phyloP scores from a whole-genome alignment of 2,113 vertebrate genomes.

The Trichomycterus rosablanca region DNA sequence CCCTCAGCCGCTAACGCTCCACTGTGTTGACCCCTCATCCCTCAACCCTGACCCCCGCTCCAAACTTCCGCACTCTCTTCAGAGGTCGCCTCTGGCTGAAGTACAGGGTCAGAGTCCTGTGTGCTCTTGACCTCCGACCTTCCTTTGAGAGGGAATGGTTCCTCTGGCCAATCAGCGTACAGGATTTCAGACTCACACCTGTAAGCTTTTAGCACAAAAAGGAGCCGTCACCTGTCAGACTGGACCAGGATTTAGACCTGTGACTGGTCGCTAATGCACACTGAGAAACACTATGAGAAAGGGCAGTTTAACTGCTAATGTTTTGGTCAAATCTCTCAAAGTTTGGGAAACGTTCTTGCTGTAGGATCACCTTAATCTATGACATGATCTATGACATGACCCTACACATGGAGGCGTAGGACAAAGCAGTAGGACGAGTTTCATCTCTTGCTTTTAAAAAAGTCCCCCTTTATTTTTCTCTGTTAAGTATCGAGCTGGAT shows the following conservation, averaged over 20 bases:
- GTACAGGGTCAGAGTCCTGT: constrained; percentile 33
- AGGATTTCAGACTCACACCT: constrained; percentile 27
- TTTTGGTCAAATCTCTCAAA: neutral
- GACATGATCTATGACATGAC: no score
- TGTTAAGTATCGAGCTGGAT: neutral
- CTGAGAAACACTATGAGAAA: constrained; percentile 29
- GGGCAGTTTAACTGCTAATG: constrained; percentile 9
- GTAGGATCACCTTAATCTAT: constrained; percentile 35
- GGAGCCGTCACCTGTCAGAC: constrained; percentile 6
- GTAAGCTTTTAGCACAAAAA: constrained; percentile 27
- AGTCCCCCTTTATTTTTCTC: neutral
- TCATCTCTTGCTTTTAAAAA: constrained; percentile 2
- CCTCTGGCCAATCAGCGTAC: constrained; percentile 31
- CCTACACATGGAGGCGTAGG: no score
- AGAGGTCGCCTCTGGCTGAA: constrained; percentile 51
- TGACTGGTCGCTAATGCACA: constrained; percentile 14
- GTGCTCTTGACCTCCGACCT: constrained; percentile 41
- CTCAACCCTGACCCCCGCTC: constrained; percentile 47
- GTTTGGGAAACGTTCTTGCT: constrained; percentile 12
- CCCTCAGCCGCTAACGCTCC: constrained; percentile 74
- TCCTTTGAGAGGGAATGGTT: constrained; percentile 22
- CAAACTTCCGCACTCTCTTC: constrained; percentile 34
- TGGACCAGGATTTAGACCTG: constrained; percentile 26
- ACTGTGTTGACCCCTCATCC: constrained; percentile 41
- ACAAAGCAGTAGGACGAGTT: constrained; percentile 21